Percentiles rank a stretch among this genome's conserved stretches.
phyloP scores from a whole-genome alignment of 2,113 vertebrate species.

The Macquaria ambigua region DNA sequence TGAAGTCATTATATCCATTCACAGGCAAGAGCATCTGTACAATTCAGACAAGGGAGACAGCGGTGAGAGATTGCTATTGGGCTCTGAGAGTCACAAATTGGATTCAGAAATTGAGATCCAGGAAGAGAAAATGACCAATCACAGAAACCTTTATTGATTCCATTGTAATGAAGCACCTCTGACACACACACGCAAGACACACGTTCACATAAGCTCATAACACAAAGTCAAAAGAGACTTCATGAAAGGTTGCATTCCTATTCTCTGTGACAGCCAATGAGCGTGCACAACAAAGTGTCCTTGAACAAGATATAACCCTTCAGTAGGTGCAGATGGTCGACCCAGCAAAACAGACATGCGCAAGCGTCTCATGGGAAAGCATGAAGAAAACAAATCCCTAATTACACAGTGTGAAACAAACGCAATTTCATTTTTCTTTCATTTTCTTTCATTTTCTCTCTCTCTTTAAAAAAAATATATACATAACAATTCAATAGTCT shows the following conservation, averaged over 20 bases:
- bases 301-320: slow-evolving; percentile 14
- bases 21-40: slow-evolving; percentile 42
- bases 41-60: slow-evolving; percentile 26
- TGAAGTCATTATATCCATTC: slow-evolving; percentile 56
- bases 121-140: slow-evolving; percentile 25
- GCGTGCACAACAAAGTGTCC: slow-evolving; percentile 2
- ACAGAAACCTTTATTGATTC: slow-evolving; percentile 39
- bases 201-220: not conserved
- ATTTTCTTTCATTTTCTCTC: not conserved
- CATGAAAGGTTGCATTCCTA: not conserved
- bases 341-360: not conserved
- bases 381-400: slow-evolving; percentile 29
- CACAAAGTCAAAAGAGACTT: not conserved
- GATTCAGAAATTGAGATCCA: slow-evolving; percentile 48
- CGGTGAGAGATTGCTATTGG: slow-evolving; percentile 34
- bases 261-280: not conserved
- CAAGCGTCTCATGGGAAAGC: slow-evolving; percentile 3
- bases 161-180: slow-evolving; percentile 33
- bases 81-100: slow-evolving; percentile 46
- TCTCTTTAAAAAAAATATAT: not conserved
- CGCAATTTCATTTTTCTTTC: too few species aligned
- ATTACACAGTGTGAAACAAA: not conserved
- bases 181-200: not conserved
- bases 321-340: slow-evolving; percentile 14
- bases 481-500: not conserved